Evolutionary conservation across 2,113 vertebrate species (phyloP).

Genomic region (Elachura formosa): DNA sequence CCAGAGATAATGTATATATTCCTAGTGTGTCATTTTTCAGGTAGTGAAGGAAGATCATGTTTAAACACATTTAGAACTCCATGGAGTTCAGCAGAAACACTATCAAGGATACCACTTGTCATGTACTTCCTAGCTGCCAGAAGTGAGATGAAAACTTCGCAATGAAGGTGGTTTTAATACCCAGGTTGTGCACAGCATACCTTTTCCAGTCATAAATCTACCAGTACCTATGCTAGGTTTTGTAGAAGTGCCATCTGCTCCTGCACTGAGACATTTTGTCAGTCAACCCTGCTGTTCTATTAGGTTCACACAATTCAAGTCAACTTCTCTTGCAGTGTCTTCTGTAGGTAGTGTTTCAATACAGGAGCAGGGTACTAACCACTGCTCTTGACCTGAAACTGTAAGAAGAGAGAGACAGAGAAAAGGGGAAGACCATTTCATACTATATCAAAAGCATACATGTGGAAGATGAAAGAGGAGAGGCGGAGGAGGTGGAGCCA

Average conservation of each 20-base stretch:
- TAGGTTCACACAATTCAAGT: constrained; percentile 30
- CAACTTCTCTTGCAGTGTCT: constrained; percentile 2
- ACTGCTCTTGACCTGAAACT: constrained; percentile 27
- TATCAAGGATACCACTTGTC: background rate
- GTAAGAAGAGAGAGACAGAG: background rate
- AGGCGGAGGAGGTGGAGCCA: constrained; percentile 19
- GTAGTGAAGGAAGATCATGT: background rate
- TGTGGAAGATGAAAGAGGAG: constrained; percentile 4
- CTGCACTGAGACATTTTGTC: constrained; percentile 6
- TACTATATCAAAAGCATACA: constrained; percentile 1
- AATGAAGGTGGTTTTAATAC: background rate
- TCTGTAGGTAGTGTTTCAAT: constrained; percentile 27
- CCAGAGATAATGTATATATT: background rate
- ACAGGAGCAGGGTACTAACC: constrained; percentile 11
- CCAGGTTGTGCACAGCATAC: background rate
- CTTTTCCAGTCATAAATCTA: constrained; percentile 2
- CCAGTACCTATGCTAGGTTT: background rate
- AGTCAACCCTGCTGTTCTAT: constrained; percentile 41
- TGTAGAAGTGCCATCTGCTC: constrained; percentile 39
- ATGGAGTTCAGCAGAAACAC: background rate
- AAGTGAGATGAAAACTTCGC: background rate
- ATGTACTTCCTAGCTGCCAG: background rate
- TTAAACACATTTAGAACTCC: background rate
- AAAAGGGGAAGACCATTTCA: constrained; percentile 2
- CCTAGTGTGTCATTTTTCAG: background rate